phyloP scores from a whole-genome alignment of 2,888 invertebrate genomes.

The Zhuqinia jingwanae region DNA sequence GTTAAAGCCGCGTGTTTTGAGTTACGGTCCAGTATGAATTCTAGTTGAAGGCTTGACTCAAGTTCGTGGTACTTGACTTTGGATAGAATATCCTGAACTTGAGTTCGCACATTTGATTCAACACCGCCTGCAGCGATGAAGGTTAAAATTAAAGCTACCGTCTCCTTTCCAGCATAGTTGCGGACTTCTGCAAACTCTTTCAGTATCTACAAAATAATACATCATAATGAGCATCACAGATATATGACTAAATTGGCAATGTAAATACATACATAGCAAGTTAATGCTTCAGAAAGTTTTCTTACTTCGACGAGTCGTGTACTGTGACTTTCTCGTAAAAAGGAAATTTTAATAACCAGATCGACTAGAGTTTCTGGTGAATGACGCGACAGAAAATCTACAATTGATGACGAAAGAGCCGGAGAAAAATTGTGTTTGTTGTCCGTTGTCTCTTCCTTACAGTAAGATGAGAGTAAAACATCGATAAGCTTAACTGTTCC shows the following conservation, averaged over 20 bases:
- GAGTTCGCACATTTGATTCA: conserved; percentile 67
- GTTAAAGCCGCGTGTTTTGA: conserved; percentile 70
- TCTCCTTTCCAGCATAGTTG: conserved; percentile 70
- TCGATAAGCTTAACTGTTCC: conserved; percentile 77
- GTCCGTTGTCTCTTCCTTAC: conserved; percentile 47
- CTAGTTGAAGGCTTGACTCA: conserved; percentile 37
- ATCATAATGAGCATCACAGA: neutral
- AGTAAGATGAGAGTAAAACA: conserved; percentile 62
- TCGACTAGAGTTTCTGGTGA: conserved; percentile 73
- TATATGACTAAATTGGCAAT: neutral
- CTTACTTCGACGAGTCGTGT: conserved; percentile 74
- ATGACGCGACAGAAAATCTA: conserved; percentile 75
- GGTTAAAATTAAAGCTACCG: conserved; percentile 76
- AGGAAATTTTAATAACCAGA: conserved; percentile 74
- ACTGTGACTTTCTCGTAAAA: conserved; percentile 76
- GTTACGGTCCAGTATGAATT: conserved; percentile 65
- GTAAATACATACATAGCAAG: neutral
- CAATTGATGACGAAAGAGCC: conserved; percentile 73
- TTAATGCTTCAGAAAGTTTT: neutral
- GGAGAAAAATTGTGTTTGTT: conserved; percentile 73
- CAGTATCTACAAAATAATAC: conserved; percentile 70
- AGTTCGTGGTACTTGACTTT: conserved; percentile 65
- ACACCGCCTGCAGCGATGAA: conserved; percentile 76
- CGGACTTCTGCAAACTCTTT: conserved; percentile 65
- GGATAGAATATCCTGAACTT: conserved; percentile 73